Conservation (phyloP, 2,797 vertebrate genomes). For the Lophotriccus pileatus region DNA sequence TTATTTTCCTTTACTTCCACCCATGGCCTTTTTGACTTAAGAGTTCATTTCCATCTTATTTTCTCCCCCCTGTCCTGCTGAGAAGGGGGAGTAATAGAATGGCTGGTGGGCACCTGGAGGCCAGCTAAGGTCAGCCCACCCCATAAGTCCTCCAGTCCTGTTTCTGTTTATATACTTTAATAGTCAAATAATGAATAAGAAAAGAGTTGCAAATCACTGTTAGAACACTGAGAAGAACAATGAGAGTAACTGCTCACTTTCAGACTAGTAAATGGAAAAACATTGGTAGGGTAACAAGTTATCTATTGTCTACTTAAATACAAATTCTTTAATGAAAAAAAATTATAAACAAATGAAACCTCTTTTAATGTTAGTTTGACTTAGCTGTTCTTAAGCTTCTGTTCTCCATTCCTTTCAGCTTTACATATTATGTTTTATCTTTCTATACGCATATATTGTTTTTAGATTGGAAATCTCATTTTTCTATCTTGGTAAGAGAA, state of each 20-base stretch:
- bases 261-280: not conserved
- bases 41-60: not conserved
- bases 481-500: not conserved
- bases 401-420: not conserved
- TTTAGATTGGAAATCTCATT: not conserved
- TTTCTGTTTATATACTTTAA: not conserved
- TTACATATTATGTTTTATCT: not conserved
- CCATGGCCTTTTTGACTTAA: rapidly evolving
- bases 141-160: rapidly evolving
- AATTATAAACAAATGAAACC: not conserved
- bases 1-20: not conserved
- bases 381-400: not conserved
- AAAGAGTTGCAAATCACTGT: not conserved
- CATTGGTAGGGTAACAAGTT: not conserved
- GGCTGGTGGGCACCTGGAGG: not conserved
- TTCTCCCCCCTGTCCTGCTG: not conserved
- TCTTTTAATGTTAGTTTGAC: not conserved
- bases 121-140: not conserved
- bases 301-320: not conserved
- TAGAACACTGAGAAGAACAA: not conserved
- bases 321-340: not conserved
- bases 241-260: not conserved
- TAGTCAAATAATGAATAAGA: not conserved
- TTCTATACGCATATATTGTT: not conserved
- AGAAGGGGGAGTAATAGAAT: not conserved